These are phyloP conservation scores for Drosophila colorata DNA, from an alignment of 2,888 invertebrate genomes.

Conservation along the genomic window DNA sequence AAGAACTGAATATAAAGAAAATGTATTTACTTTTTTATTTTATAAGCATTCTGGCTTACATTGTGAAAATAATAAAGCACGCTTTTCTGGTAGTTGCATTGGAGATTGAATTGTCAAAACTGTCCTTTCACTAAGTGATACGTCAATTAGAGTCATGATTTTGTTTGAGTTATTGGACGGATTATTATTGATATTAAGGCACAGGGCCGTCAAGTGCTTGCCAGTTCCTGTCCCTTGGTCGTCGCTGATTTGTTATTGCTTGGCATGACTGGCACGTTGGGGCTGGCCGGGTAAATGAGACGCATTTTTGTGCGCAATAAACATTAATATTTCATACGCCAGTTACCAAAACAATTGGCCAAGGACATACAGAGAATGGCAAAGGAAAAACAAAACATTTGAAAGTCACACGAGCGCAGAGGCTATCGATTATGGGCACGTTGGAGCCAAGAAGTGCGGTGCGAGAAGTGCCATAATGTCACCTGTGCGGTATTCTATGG, in stretches of 20 bases:
- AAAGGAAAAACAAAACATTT: constrained; percentile 10
- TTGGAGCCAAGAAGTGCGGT: not conserved
- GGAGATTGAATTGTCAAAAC: not conserved
- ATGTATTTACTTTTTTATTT: not conserved
- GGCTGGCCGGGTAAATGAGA: constrained; percentile 13
- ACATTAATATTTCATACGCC: constrained; percentile 48
- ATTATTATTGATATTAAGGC: constrained; percentile 22
- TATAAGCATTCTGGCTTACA: too few species aligned
- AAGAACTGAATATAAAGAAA: too few species aligned
- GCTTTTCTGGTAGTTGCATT: not conserved
- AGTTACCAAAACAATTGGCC: constrained; percentile 15
- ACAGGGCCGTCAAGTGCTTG: constrained; percentile 21
- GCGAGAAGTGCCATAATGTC: not conserved
- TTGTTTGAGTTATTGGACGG: constrained; percentile 4
- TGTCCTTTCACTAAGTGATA: constrained; percentile 9
- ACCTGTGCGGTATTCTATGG: constrained; percentile 3
- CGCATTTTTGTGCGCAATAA: constrained; percentile 32
- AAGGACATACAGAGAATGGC: constrained; percentile 19
- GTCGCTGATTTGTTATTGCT: constrained; percentile 25
- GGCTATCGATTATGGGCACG: constrained; percentile 21
- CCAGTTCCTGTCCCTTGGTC: not conserved
- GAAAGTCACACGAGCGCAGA: constrained; percentile 13
- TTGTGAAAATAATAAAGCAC: too few species aligned
- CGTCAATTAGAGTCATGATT: constrained; percentile 32
- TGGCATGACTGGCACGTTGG: constrained; percentile 31